These are phyloP conservation scores for Chaenocephalus aceratus DNA, from an alignment of 2,113 vertebrate species.

Conservation along the genomic window DNA sequence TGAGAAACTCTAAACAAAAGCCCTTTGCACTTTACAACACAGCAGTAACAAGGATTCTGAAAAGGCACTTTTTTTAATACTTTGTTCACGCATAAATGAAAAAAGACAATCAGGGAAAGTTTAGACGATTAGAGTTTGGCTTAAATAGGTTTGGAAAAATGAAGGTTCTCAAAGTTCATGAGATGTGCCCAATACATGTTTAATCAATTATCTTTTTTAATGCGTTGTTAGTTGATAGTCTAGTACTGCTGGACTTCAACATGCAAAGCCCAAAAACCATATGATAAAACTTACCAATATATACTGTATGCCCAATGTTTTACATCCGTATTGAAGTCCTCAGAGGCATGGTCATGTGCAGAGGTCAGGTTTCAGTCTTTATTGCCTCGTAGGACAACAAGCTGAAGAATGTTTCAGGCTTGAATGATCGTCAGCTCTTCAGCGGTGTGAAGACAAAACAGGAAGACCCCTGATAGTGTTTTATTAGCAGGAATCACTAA, in stretches of 20 bases:
- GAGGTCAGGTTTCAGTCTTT: conserved; percentile 67
- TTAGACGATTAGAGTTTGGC: conserved; percentile 10
- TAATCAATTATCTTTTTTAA: conserved; percentile 18
- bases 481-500: conserved; percentile 77
- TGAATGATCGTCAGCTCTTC: conserved; percentile 59
- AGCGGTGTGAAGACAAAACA: conserved; percentile 74
- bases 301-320: conserved; percentile 56
- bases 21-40: conserved; percentile 6
- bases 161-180: conserved; percentile 6
- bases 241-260: conserved; percentile 31
- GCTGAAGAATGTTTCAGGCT: conserved; percentile 67
- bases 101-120: conserved; percentile 28
- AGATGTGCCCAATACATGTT: conserved; percentile 27
- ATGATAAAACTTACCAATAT: conserved; percentile 21
- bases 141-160: conserved; percentile 26
- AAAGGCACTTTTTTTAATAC: background rate
- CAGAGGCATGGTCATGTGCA: conserved; percentile 34
- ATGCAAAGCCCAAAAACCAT: conserved; percentile 3
- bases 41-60: background rate
- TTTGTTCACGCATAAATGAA: conserved; percentile 12
- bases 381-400: conserved; percentile 73
- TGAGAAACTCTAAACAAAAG: background rate
- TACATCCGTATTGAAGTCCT: conserved; percentile 51
- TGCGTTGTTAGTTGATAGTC: conserved; percentile 1
- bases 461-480: conserved; percentile 71